Conservation (phyloP, 2,888 invertebrate species). For the Melolontha melolontha region DNA sequence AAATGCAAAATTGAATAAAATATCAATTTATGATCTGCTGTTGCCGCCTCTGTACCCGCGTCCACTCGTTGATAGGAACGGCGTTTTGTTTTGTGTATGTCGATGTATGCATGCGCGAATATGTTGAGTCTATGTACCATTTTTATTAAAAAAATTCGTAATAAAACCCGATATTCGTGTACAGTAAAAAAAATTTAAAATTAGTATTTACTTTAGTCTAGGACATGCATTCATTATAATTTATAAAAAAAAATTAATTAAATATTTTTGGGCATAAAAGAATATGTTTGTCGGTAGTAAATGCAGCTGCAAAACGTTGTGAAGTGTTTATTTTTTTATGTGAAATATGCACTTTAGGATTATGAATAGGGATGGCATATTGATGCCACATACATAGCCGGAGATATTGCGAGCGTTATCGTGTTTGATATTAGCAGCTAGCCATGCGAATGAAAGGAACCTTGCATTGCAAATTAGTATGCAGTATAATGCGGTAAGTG, state of each 20-base stretch:
- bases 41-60: not conserved
- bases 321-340: too few species aligned
- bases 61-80: too few species aligned
- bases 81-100: not conserved
- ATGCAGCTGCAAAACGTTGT: too few species aligned
- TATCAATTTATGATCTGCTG: slow-evolving; percentile 33
- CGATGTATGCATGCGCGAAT: not conserved
- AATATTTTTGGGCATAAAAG: slow-evolving; percentile 11
- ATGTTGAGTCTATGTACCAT: not conserved
- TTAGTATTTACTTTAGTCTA: slow-evolving; percentile 29
- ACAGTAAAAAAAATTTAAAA: slow-evolving; percentile 19
- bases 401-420: too few species aligned
- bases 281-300: too few species aligned
- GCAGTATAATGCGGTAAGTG: too few species aligned
- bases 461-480: too few species aligned
- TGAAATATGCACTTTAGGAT: too few species aligned
- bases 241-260: slow-evolving; percentile 8
- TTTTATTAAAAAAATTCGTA: not conserved
- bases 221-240: slow-evolving; percentile 8
- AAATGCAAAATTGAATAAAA: slow-evolving; percentile 40
- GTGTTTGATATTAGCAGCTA: too few species aligned
- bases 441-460: too few species aligned
- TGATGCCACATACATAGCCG: too few species aligned
- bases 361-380: too few species aligned
- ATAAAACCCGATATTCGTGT: slow-evolving; percentile 6